Conservation (phyloP, 2,797 vertebrate species). For the Clarias fuscus region DNA sequence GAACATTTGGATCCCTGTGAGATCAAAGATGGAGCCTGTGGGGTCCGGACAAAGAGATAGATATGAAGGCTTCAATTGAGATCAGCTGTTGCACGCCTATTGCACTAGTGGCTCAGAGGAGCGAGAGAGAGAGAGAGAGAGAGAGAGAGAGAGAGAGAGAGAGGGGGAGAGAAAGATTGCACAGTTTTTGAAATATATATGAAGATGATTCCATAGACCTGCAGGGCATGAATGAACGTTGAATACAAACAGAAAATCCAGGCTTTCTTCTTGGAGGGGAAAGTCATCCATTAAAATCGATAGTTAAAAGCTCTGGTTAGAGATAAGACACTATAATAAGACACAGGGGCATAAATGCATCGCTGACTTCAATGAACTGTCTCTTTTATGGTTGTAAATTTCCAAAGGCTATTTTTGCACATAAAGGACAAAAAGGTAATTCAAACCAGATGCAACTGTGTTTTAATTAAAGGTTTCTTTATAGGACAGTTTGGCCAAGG, state of each 20-base stretch:
- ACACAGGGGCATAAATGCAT: constrained; percentile 13
- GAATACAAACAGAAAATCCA: constrained; percentile 37
- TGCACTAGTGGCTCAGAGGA: constrained; percentile 52
- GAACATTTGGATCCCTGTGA: constrained; percentile 39
- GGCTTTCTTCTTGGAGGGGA: constrained; percentile 20
- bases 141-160: constrained; percentile 21
- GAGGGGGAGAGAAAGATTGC: constrained; percentile 12
- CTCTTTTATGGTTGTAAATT: constrained; percentile 23
- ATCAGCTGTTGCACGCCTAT: constrained; percentile 56
- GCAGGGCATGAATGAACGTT: constrained; percentile 33
- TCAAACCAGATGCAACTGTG: constrained; percentile 30
- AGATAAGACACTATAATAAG: constrained; percentile 24
- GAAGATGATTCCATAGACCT: constrained; percentile 50
- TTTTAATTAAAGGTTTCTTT: constrained; percentile 39
- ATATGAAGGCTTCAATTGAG: constrained; percentile 41
- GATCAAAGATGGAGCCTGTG: constrained; percentile 49
- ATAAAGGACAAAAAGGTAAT: constrained; percentile 36
- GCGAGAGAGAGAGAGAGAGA: constrained; percentile 16
- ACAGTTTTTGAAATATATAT: constrained; percentile 53
- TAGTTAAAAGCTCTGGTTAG: constrained; percentile 18
- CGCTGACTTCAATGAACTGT: constrained; percentile 1
- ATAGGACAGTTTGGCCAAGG: constrained; percentile 29
- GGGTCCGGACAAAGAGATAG: constrained; percentile 32
- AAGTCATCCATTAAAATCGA: constrained; percentile 34
- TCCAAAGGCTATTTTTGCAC: background rate